Evolutionary conservation across 2,113 vertebrate genomes (phyloP), one percentile per base, ranked within the genome.

Genomic region (Menidia beryllina): DNA sequence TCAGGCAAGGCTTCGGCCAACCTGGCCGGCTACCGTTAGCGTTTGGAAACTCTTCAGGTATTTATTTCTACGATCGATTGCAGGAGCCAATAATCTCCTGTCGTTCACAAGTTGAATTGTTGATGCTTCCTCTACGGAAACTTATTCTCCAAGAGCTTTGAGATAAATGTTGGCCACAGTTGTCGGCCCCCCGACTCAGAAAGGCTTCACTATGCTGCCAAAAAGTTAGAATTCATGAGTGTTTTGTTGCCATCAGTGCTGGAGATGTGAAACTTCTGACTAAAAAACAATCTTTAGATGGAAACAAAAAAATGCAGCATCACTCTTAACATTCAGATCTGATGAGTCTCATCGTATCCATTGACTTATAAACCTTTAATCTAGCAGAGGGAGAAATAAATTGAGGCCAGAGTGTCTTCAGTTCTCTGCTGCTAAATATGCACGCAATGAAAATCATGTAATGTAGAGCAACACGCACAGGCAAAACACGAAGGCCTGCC

Each of bases 1-100:
- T 52, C 27, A 49, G 41, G 17, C 30, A 2, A 75, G 27, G 10
- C 54, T 21, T 56, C 43, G 0, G 61, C 19, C 38, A 58, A 77
- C 39, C 77, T 81, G 77, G 59, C 43, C 80, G 82, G 60, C 47
- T 86, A 53, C 48, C 50, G 76, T 86, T 86, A 64, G 15, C 34
- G 15, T 61, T 72, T 76, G 69, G 86, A 76, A 71, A 52, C 20
- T 2, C 1, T 41, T 84, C 69, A 72, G 38, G 75, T 81, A 67
- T 68, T n/a, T 70, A 43, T 72, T 59, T 61, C 64, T 72, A 58
- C 50, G 59, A 81, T 63, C 64, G 64, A 80, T 83, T 7, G 26
- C 63, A 50, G 66, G 58, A 20, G 57, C 55, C 19, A 68, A 54
- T 19, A 69, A 66, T 27, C 50, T 51, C 73, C 1, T 14, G 50